A percentile compares a stretch with the other conserved stretches of the same genome.
These are phyloP conservation scores for Myodes glareolus DNA, from an alignment of 2,113 vertebrate genomes.

Conservation along the genomic window DNA sequence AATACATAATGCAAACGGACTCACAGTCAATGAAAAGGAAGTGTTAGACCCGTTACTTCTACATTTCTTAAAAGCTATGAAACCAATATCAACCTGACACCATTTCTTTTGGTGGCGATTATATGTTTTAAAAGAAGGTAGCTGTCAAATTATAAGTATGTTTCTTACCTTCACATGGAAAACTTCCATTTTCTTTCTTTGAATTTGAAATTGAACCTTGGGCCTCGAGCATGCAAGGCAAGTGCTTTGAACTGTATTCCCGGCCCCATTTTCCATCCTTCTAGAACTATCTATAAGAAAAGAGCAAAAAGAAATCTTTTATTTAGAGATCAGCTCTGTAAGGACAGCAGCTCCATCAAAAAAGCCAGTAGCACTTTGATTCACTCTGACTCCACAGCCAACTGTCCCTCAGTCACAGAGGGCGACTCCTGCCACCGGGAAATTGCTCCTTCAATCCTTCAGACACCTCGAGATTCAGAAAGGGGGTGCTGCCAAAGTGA, in stretches of 20 bases:
- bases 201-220: not conserved
- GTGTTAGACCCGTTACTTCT: not conserved
- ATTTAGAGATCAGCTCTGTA: not conserved
- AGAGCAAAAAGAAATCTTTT: not conserved
- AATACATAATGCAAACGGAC: conserved; percentile 28
- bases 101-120: not conserved
- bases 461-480: not conserved
- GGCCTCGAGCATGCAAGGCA: not conserved
- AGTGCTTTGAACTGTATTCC: not conserved
- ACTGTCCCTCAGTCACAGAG: not conserved
- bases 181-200: not conserved
- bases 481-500: not conserved
- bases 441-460: not conserved
- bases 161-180: conserved; percentile 20
- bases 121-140: not conserved
- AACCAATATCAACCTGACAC: not conserved
- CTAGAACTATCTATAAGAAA: conserved; percentile 23
- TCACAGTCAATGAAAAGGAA: not conserved
- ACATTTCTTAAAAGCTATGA: not conserved
- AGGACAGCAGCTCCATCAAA: not conserved
- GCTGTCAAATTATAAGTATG: not conserved
- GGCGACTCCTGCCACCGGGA: not conserved
- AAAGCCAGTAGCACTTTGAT: not conserved
- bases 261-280: conserved; percentile 1
- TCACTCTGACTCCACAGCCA: not conserved